Evolutionary conservation across 2,113 vertebrate species (phyloP).

Genomic region (Prionailurus bengalensis): DNA sequence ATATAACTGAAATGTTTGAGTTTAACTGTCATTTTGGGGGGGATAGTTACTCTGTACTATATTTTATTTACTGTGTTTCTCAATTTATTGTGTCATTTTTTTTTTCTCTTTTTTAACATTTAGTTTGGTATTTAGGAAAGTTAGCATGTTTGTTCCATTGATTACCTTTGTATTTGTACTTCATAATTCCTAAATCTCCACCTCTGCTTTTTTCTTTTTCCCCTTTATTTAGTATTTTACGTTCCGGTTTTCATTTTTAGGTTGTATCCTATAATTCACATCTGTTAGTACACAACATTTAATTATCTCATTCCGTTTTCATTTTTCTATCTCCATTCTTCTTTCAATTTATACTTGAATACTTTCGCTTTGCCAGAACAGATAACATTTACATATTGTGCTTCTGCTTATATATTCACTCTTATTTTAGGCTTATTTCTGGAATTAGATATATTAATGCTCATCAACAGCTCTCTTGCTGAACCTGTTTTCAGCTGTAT

Average conservation of each 20-base stretch:
- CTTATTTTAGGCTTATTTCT: slow-evolving; percentile 1
- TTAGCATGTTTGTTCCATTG: neutral
- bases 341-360: neutral
- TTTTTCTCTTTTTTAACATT: neutral
- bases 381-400: neutral
- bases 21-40: neutral
- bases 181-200: neutral
- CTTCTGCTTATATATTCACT: neutral
- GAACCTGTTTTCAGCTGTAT: neutral
- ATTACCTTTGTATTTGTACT: neutral
- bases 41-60: neutral
- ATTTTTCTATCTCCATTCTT: neutral
- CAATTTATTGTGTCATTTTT: neutral
- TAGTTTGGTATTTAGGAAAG: neutral
- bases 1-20: neutral
- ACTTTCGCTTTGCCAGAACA: neutral
- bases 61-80: neutral
- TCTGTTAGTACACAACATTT: neutral
- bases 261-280: neutral
- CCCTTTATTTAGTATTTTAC: neutral
- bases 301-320: neutral
- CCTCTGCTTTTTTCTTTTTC: neutral
- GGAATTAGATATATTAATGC: neutral
- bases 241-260: neutral
- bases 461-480: neutral